Evolutionary conservation across 2,888 invertebrate genomes (phyloP), one percentile per base, ranked within the genome.

Genomic region (Archips xylosteana): DNA sequence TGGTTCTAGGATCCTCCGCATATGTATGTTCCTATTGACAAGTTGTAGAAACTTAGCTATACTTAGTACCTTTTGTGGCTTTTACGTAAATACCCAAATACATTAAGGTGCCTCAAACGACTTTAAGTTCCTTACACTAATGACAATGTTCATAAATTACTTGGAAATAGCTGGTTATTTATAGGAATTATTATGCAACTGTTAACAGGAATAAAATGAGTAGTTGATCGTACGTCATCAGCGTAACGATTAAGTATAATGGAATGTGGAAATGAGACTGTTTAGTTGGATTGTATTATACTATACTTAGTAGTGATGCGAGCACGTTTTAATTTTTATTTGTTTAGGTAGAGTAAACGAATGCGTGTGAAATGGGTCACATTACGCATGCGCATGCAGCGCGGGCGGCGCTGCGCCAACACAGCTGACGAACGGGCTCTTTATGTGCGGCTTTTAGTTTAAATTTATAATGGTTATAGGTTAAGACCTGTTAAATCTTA

Each of bases 351-450:
- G 57, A 64, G 47, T 34, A 64, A 71, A 71, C 60, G 23, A 60
- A 60, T 60, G 59, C 71, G 71, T 71, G 65, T 60, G 71, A 71
- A 71, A 65, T 66, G 71, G 71, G 60, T 32, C 71, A 49, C 60
- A 65, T 71, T 71, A 39, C 36, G 39, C 39, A 39, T 39, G 60
- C 65, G 60, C 60, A 60, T 51, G 71, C 71, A 60, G n/a, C 60
- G 36, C 60, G 34, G 32, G 9, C 32, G 57, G 57, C 57, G 12
- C 57, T 9, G 57, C 23, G 23, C 23, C 23, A 23, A 23, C 23
- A 23, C 23, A 23, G 23, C 23, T 23, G 23, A 23, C 23, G 23
- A 23, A 23, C 23, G 23, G 23, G 23, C 23, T 23, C 23, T 23
- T 23, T 23, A 23, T 23, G 23, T 23, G 23, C 23, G 23, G 23